Evolutionary conservation across 1,140 invertebrate genomes (phyloP).

Genomic region (Apocrypta bakeri): DNA sequence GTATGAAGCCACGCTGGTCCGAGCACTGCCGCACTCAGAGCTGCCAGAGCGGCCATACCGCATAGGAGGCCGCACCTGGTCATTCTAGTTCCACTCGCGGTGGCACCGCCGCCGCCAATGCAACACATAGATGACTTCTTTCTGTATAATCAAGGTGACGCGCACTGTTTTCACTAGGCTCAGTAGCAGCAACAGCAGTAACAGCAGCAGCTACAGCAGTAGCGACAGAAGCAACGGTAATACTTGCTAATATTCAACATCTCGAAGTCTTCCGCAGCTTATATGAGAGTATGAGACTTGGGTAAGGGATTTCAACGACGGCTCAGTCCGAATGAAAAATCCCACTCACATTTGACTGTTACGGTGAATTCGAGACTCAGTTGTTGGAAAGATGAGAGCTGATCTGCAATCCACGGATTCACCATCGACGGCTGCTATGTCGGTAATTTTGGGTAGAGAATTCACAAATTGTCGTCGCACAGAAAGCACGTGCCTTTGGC

Average conservation of each 20-base stretch:
- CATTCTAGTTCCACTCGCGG: slow-evolving; percentile 66
- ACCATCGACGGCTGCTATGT: background rate
- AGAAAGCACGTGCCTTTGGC: background rate
- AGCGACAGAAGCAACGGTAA: too few relatives aligned
- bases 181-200: background rate
- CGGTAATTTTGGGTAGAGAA: background rate
- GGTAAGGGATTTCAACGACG: background rate
- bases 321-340: background rate
- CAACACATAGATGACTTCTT: slow-evolving; percentile 63
- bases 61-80: slow-evolving; percentile 71
- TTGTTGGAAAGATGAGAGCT: background rate
- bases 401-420: background rate
- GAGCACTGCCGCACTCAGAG: slow-evolving; percentile 67
- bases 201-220: too few relatives aligned
- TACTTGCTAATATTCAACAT: too few relatives aligned
- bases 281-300: background rate
- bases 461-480: background rate
- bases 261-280: background rate
- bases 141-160: background rate
- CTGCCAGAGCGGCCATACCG: slow-evolving; percentile 69
- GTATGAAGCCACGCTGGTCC: slow-evolving; percentile 72
- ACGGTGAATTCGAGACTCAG: background rate
- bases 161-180: background rate
- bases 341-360: background rate
- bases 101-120: slow-evolving; percentile 55